These are phyloP conservation scores for Leptobrachium ailaonicum DNA, from an alignment of 2,113 vertebrate genomes.

Conservation along the genomic window DNA sequence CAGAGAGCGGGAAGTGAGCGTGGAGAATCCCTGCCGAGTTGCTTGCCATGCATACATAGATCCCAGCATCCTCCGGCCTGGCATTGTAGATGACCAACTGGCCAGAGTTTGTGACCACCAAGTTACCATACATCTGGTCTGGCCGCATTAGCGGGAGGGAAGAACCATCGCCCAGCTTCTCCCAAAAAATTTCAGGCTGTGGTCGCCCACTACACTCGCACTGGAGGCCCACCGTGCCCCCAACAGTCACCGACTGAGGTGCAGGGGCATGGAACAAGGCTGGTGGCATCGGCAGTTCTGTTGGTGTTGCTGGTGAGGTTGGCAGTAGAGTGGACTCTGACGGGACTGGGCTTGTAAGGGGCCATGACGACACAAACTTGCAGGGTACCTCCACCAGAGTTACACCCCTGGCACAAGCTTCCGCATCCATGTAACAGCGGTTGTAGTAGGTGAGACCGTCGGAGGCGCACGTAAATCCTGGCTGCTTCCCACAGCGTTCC, in stretches of 20 bases:
- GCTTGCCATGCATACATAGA: conserved; percentile 88
- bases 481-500: conserved; percentile 93
- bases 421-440: conserved; percentile 95
- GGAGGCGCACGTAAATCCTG: conserved; percentile 92
- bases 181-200: conserved; percentile 88
- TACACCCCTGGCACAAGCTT: conserved; percentile 86
- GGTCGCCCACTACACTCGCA: conserved; percentile 87
- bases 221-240: conserved; percentile 91
- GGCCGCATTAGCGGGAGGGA: conserved; percentile 89
- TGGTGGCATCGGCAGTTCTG: conserved; percentile 75
- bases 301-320: conserved; percentile 56
- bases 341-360: conserved; percentile 79
- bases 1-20: conserved; percentile 88
- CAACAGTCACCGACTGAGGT: conserved; percentile 80
- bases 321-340: conserved; percentile 83
- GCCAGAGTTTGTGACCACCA: conserved; percentile 93
- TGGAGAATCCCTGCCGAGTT: conserved; percentile 82
- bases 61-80: conserved; percentile 83
- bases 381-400: conserved; percentile 82
- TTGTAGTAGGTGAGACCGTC: conserved; percentile 98
- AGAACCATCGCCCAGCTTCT: conserved; percentile 84
- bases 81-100: conserved; percentile 95
- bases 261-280: conserved; percentile 86
- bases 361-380: conserved; percentile 85
- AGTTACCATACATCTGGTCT: conserved; percentile 95